phyloP scores from a whole-genome alignment of 1,140 invertebrate species.

The Amyelois transitella region DNA sequence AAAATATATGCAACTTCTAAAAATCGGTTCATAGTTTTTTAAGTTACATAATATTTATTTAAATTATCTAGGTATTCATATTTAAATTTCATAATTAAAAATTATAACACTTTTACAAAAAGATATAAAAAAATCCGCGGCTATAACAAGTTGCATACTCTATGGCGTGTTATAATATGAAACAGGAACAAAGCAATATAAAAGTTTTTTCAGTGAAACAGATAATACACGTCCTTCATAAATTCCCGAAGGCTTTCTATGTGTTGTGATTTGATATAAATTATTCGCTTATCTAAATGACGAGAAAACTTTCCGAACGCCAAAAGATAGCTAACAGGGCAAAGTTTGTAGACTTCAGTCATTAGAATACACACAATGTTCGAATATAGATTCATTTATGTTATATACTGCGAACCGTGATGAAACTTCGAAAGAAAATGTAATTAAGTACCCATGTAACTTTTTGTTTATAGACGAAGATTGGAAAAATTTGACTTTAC shows the following conservation, averaged over 20 bases:
- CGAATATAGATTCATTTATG: background rate
- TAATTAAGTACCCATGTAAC: too few relatives aligned
- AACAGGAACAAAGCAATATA: slow-evolving; percentile 5
- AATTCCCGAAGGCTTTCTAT: slow-evolving; percentile 6
- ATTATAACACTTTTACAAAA: too few relatives aligned
- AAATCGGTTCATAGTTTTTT: too few relatives aligned
- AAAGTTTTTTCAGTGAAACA: slow-evolving; percentile 4
- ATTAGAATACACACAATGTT: slow-evolving; percentile 1
- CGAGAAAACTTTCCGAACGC: slow-evolving; percentile 2
- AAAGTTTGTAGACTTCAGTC: slow-evolving; percentile 5
- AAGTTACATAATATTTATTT: too few relatives aligned
- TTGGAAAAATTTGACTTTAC: too few relatives aligned
- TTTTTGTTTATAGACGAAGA: too few relatives aligned
- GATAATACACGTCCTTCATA: slow-evolving; percentile 7
- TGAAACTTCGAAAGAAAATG: background rate
- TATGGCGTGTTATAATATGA: background rate
- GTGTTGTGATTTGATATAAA: slow-evolving; percentile 6
- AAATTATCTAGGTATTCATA: too few relatives aligned
- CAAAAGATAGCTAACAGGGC: slow-evolving; percentile 3
- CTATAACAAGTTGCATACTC: too few relatives aligned
- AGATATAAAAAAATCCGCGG: too few relatives aligned
- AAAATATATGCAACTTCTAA: too few relatives aligned
- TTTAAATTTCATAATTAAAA: too few relatives aligned
- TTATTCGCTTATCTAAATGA: slow-evolving; percentile 7
- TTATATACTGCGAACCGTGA: background rate